Evolutionary conservation across 2,113 vertebrate species (phyloP).

Genomic region (Uria aalge): DNA sequence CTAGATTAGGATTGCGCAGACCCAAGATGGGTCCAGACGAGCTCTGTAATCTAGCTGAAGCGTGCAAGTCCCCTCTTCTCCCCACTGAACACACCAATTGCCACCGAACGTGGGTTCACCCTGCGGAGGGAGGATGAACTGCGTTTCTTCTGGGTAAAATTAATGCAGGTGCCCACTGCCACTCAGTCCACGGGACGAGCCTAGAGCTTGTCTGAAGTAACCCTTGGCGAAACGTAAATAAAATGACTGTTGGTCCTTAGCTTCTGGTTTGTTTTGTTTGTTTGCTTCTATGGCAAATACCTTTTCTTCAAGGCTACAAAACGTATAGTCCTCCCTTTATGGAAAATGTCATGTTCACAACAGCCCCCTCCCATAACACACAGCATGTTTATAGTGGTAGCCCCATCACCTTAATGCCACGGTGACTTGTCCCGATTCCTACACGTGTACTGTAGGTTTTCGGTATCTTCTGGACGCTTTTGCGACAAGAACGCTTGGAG

Average conservation of each 20-base stretch:
- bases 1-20: not conserved
- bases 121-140: not conserved
- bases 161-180: not conserved
- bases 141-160: not conserved
- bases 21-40: not conserved
- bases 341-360: not conserved
- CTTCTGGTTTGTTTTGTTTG: not conserved
- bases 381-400: not conserved
- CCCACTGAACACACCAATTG: rapidly evolving
- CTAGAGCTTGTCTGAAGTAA: not conserved
- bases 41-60: not conserved
- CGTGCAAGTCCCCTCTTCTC: not conserved
- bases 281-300: not conserved
- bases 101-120: not conserved
- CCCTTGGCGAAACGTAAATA: not conserved
- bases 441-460: not conserved
- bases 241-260: not conserved
- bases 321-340: not conserved
- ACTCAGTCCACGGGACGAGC: not conserved
- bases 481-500: not conserved
- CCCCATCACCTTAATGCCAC: not conserved
- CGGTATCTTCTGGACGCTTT: not conserved
- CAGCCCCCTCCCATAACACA: not conserved
- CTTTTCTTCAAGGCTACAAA: not conserved
- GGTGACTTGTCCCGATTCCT: not conserved